phyloP scores from a whole-genome alignment of 1,140 invertebrate species.

The Megalonaias nervosa region DNA sequence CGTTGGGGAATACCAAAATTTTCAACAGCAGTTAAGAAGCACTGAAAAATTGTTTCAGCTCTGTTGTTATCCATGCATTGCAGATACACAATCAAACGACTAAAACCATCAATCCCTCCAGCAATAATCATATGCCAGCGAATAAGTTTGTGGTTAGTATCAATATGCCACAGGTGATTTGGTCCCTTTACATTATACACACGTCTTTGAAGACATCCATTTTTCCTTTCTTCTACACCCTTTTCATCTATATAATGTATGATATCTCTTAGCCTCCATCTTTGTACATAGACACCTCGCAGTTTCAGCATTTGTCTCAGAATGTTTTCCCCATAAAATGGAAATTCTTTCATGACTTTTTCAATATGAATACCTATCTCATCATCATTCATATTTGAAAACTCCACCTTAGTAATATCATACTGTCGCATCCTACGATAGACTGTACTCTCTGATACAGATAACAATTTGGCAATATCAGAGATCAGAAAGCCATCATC shows the following conservation, averaged over 20 bases:
- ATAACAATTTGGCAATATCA: no score
- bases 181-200: slow-evolving; percentile 18
- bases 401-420: no score
- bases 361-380: no score
- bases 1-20: background rate
- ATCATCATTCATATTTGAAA: no score
- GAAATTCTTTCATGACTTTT: no score
- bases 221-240: slow-evolving; percentile 7
- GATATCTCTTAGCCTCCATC: background rate
- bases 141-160: slow-evolving; percentile 24
- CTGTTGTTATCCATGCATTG: slow-evolving; percentile 7
- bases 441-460: no score
- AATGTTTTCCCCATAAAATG: no score
- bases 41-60: slow-evolving; percentile 7
- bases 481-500: no score
- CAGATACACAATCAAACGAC: slow-evolving; percentile 11
- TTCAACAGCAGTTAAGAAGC: slow-evolving; percentile 1
- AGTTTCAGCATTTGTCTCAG: no score
- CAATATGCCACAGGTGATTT: slow-evolving; percentile 23
- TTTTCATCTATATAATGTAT: background rate
- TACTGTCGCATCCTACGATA: no score
- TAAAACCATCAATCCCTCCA: slow-evolving; percentile 17
- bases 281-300: background rate
- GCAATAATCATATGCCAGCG: slow-evolving; percentile 17
- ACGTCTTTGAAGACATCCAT: slow-evolving; percentile 1